Conservation (phyloP, 2,888 invertebrate genomes). For the Periphyllus acericola region DNA sequence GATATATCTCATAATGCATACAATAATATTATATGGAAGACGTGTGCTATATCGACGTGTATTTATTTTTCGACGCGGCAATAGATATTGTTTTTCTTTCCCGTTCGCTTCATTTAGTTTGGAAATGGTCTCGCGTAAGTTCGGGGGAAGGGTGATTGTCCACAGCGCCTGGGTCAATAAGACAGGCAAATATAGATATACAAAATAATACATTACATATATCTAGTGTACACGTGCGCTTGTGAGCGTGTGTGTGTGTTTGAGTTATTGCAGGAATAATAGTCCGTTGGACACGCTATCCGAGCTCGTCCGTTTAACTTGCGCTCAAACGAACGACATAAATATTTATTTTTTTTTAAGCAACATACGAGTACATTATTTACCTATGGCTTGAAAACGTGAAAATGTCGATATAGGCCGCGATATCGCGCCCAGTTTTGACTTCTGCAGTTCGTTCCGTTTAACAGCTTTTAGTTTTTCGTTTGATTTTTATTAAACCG, state of each 20-base stretch:
- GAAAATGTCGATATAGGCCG: background rate
- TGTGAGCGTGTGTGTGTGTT: background rate
- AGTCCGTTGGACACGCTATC: background rate
- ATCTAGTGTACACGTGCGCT: background rate
- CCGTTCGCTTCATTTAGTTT: background rate
- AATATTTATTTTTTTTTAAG: background rate
- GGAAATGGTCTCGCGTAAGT: background rate
- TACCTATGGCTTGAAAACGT: background rate
- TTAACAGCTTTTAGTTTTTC: too few relatives aligned
- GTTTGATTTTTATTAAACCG: too few relatives aligned
- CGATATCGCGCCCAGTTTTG: background rate
- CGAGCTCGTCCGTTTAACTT: background rate
- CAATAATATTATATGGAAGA: too few relatives aligned
- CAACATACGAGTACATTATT: background rate
- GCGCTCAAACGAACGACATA: background rate
- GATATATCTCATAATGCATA: too few relatives aligned
- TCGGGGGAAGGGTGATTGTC: background rate
- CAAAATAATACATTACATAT: too few relatives aligned
- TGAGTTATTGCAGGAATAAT: background rate
- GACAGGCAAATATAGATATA: background rate
- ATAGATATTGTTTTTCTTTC: background rate
- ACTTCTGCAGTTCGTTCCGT: too few relatives aligned
- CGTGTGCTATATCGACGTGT: background rate
- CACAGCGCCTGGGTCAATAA: background rate
- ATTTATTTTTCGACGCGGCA: background rate